These are phyloP conservation scores for Pegoplata infirma DNA, from an alignment of 2,888 invertebrate species.

Conservation along the genomic window DNA sequence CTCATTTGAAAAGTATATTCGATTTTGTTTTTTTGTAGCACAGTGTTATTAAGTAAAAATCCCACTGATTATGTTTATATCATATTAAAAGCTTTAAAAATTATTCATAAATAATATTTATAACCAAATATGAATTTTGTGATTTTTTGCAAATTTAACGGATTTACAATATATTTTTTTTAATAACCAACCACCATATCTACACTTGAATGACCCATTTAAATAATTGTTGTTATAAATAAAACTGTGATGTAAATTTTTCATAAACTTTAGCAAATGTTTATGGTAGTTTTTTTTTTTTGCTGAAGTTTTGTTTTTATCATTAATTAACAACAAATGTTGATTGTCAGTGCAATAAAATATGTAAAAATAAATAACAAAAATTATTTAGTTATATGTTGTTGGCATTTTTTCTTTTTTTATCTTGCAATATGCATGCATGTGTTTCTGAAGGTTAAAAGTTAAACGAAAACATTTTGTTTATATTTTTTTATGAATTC, in stretches of 20 bases:
- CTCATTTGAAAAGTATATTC: too few species aligned
- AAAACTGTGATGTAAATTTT: constrained; percentile 13
- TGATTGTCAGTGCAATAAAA: constrained; percentile 46
- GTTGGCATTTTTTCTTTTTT: constrained; percentile 28
- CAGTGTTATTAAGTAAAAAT: too few species aligned
- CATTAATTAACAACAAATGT: constrained; percentile 59
- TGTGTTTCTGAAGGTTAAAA: constrained; percentile 36
- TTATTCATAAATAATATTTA: too few species aligned
- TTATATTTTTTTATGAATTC: constrained; percentile 19
- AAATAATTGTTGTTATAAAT: too few species aligned
- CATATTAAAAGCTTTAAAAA: too few species aligned
- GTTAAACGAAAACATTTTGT: constrained; percentile 9
- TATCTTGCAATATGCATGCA: constrained; percentile 24
- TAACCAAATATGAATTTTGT: too few species aligned
- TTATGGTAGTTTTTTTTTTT: constrained; percentile 31
- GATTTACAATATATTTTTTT: too few species aligned
- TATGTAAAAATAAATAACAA: constrained; percentile 11
- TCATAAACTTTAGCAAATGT: constrained; percentile 42
- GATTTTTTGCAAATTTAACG: too few species aligned
- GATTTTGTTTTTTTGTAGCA: too few species aligned
- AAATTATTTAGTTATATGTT: constrained; percentile 29
- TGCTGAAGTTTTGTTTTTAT: constrained; percentile 15
- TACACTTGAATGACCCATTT: too few species aligned
- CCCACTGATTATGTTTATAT: too few species aligned
- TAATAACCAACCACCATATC: too few species aligned